Evolutionary conservation across 1,140 invertebrate species (phyloP).

Genomic region (Acromyrmex heyeri): DNA sequence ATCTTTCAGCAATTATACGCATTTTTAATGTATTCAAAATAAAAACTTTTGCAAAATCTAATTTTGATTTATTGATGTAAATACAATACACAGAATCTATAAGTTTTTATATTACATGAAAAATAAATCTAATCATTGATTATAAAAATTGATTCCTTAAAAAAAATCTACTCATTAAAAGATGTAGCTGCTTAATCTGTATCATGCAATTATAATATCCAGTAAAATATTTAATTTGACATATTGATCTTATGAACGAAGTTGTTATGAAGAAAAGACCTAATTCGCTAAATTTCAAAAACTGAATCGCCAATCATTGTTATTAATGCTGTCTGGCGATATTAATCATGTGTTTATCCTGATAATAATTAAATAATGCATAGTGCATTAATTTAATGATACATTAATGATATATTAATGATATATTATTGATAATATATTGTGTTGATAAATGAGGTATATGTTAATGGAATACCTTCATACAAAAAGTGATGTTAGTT

Average conservation of each 20-base stretch:
- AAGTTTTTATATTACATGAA: neutral
- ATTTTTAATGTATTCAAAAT: neutral
- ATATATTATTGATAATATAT: neutral
- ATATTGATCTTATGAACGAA: neutral
- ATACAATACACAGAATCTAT: neutral
- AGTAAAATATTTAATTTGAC: neutral
- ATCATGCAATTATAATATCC: neutral
- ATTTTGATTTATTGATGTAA: too few relatives aligned
- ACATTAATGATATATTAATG: too few relatives aligned
- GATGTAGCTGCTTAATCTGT: neutral
- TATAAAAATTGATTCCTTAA: neutral
- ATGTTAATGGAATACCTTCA: neutral
- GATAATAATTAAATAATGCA: constrained; percentile 9
- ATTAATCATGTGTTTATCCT: neutral
- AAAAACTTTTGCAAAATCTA: neutral
- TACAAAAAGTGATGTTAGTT: neutral
- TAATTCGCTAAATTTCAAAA: neutral
- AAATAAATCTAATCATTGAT: neutral
- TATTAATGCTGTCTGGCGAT: neutral
- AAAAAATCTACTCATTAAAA: neutral
- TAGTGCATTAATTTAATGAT: neutral
- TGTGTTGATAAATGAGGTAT: neutral
- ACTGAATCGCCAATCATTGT: neutral
- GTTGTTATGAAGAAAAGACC: too few relatives aligned
- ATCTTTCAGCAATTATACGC: neutral